A percentile compares a stretch with the other conserved stretches of the same genome.
These are phyloP conservation scores for Subacronicta megacephala DNA, from an alignment of 2,888 invertebrate genomes.

Conservation along the genomic window DNA sequence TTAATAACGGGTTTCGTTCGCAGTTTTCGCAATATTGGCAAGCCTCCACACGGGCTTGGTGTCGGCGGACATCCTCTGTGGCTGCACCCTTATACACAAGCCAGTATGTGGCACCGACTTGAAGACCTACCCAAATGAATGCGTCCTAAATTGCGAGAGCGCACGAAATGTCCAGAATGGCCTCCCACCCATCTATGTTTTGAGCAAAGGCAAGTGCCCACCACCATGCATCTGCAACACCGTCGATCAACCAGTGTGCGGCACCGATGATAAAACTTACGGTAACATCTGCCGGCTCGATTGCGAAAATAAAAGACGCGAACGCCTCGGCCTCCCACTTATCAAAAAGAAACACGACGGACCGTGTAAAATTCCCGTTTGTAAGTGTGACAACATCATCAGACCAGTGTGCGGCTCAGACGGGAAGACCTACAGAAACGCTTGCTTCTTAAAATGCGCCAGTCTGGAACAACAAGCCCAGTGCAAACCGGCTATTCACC, in stretches of 20 bases:
- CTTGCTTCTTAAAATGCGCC: constrained; percentile 40
- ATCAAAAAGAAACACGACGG: constrained; percentile 15
- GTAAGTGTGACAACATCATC: constrained; percentile 41
- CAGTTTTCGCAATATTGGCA: constrained; percentile 19
- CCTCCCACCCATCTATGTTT: constrained; percentile 21
- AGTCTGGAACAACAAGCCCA: constrained; percentile 29
- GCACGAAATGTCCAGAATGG: constrained; percentile 18
- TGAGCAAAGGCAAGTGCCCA: constrained; percentile 52
- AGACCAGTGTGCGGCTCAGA: constrained; percentile 41
- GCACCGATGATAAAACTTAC: constrained; percentile 92
- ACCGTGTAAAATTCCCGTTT: constrained; percentile 47
- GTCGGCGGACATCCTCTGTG: constrained; percentile 22
- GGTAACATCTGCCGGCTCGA: constrained; percentile 90
- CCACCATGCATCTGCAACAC: constrained; percentile 45
- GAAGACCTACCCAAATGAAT: constrained; percentile 59
- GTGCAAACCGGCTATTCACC: constrained; percentile 35
- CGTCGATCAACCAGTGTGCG: constrained; percentile 88
- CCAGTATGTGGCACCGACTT: constrained; percentile 67
- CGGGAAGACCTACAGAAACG: no score
- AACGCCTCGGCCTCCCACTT: constrained; percentile 8
- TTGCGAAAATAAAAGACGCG: constrained; percentile 69
- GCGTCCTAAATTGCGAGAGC: constrained; percentile 56
- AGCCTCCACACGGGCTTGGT: constrained; percentile 18
- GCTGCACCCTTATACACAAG: constrained; percentile 19
- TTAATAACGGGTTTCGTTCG: background rate